These are phyloP conservation scores for Neolamprologus falcicula DNA, from an alignment of 2,113 vertebrate genomes.

Conservation along the genomic window DNA sequence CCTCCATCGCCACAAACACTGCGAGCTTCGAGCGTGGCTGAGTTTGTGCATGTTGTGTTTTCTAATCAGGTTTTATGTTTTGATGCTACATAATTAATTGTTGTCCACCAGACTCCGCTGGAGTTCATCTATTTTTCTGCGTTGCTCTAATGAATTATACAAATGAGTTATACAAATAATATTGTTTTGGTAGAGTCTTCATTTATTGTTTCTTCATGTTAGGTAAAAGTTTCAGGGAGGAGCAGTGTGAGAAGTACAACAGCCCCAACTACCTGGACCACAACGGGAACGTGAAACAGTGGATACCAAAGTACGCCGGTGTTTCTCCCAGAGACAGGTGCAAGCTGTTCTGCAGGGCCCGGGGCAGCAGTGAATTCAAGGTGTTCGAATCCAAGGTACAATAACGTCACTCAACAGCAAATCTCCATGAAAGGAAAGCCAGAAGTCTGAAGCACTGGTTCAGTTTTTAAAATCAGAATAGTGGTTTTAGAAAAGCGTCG, in stretches of 20 bases:
- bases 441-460: background rate
- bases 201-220: background rate
- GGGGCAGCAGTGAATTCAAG: conserved; percentile 88
- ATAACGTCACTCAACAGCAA: background rate
- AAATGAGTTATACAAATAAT: background rate
- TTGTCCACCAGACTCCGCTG: background rate
- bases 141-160: background rate
- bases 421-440: background rate
- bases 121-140: background rate
- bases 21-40: background rate
- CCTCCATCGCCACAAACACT: background rate
- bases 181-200: background rate
- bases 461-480: background rate
- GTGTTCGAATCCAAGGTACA: conserved; percentile 91
- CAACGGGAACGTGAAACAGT: conserved; percentile 79
- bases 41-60: background rate
- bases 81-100: background rate
- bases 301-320: conserved; percentile 91
- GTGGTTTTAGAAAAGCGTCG: background rate
- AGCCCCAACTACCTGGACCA: conserved; percentile 78
- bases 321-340: conserved; percentile 91
- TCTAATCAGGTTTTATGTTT: background rate
- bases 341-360: conserved; percentile 88
- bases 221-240: conserved; percentile 93
- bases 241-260: conserved; percentile 94